phyloP scores from a whole-genome alignment of 2,113 vertebrate genomes.

The Megaleporinus macrocephalus region DNA sequence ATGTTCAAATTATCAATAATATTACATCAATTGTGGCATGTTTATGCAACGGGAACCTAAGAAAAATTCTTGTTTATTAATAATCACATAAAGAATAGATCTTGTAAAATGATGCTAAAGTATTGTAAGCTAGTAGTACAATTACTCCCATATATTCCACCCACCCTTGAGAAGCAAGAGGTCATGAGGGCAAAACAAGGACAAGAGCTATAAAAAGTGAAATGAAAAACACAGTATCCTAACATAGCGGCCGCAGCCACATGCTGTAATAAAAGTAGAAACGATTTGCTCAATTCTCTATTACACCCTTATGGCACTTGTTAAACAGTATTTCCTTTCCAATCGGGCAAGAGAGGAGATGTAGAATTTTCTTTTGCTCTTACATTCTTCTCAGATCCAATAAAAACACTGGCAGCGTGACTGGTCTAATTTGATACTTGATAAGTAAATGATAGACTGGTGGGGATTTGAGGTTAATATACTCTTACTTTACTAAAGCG shows the following conservation, averaged over 20 bases:
- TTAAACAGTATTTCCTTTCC: constrained; percentile 46
- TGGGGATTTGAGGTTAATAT: constrained; percentile 40
- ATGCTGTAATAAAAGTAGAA: constrained; percentile 20
- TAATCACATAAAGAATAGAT: too few relatives aligned
- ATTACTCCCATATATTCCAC: too few relatives aligned
- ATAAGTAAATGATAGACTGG: constrained; percentile 46
- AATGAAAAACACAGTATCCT: not conserved
- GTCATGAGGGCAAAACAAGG: not conserved
- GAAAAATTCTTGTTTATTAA: too few relatives aligned
- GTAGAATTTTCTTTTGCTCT: constrained; percentile 22
- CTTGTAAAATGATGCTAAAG: too few relatives aligned
- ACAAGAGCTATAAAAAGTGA: constrained; percentile 11
- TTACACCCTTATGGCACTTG: constrained; percentile 43
- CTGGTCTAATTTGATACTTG: constrained; percentile 41
- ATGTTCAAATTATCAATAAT: too few relatives aligned
- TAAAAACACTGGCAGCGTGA: constrained; percentile 41
- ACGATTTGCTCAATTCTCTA: constrained; percentile 40
- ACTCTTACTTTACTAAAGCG: constrained; percentile 32
- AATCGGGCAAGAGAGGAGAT: constrained; percentile 18
- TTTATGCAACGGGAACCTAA: too few relatives aligned
- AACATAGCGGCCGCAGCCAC: not conserved
- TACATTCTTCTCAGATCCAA: constrained; percentile 36
- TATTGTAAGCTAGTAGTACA: too few relatives aligned
- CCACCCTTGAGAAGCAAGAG: constrained; percentile 10
- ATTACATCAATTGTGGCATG: too few relatives aligned